Conservation (phyloP, 2,113 vertebrate species). For the Junco hyemalis region DNA sequence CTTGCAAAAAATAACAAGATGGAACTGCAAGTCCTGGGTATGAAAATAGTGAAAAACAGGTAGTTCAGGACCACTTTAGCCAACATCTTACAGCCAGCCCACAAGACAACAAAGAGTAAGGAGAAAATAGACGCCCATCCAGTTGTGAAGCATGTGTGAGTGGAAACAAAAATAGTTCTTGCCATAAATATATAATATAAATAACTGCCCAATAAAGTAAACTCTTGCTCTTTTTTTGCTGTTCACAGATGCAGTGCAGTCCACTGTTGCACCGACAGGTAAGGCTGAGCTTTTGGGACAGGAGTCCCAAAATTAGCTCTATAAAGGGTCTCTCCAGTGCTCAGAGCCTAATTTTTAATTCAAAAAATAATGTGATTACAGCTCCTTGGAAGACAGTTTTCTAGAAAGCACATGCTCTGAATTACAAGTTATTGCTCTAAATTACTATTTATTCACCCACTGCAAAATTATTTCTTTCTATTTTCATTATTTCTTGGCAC, state of each 20-base stretch:
- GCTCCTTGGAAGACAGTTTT: neutral
- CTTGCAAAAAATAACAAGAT: neutral
- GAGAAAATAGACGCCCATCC: neutral
- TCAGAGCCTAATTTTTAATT: neutral
- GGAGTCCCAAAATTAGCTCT: neutral
- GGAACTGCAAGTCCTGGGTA: neutral
- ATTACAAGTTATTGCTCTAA: neutral
- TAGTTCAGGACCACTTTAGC: neutral
- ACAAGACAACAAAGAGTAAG: neutral
- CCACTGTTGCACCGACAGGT: neutral
- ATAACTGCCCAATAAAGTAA: neutral
- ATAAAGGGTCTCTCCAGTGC: neutral
- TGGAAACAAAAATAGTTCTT: neutral
- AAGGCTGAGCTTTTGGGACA: neutral
- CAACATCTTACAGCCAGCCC: neutral
- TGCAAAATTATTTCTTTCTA: neutral
- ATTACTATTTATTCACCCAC: neutral
- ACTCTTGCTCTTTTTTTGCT: neutral
- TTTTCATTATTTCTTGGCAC: neutral
- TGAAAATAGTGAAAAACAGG: neutral
- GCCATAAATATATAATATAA: neutral
- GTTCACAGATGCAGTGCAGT: rapidly evolving
- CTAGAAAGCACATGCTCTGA: neutral
- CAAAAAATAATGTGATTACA: neutral
- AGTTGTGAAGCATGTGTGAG: neutral